Base-by-base conservation (phyloP, 1,140 invertebrate species). In the Drosophila kepulauana region DNA sequence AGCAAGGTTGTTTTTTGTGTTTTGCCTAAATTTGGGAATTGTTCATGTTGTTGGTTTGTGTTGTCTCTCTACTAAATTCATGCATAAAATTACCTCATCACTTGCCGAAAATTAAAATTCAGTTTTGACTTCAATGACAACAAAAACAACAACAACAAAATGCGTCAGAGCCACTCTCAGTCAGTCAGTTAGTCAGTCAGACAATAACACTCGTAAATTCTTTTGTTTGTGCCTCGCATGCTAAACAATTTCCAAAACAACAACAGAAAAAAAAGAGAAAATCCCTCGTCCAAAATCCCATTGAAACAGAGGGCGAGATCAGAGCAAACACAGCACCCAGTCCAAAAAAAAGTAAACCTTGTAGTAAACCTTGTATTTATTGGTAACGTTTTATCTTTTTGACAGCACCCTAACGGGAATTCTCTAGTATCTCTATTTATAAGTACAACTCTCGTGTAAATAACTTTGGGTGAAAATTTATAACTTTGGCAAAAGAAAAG, bases 1-100 rank as follows among this genome's bases (percentile, higher is more conserved):
- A 49, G 75, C 54, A 20, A 66, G 49, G 30, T 67, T 56, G n/a
- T 49, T 59, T 16, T 65, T 71, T 8, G 35, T 41, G 54, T 74
- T 74, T 58, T 75, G 52, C 46, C 69, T 67, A 87, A 82, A 77
- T 86, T 77, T 66, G 71, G 65, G 63, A 65, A 56, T 56, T 56
- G 63, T 79, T 71, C 62, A 68, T 63, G 59, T 79, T 66, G 51
- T 68, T 67, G 66, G 71, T 65, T 74, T 69, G 7, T 45, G 25
- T 73, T 66, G 15, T 41, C 33, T 54, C 33, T 54, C 38, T 8
- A 69, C 65, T 71, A 68, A 79, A 61, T 70, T 81, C 74, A 64
- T 85, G 85, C 75, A 88, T 88, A 88, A 88, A 90, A 88, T 88
- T 89, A 88, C 75, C 85, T 89, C 85, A 88, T 88, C 85, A 89